Evolutionary conservation across 2,113 vertebrate species (phyloP), one percentile per base, ranked within the genome.

Genomic region (Onychorhynchus coronatus): DNA sequence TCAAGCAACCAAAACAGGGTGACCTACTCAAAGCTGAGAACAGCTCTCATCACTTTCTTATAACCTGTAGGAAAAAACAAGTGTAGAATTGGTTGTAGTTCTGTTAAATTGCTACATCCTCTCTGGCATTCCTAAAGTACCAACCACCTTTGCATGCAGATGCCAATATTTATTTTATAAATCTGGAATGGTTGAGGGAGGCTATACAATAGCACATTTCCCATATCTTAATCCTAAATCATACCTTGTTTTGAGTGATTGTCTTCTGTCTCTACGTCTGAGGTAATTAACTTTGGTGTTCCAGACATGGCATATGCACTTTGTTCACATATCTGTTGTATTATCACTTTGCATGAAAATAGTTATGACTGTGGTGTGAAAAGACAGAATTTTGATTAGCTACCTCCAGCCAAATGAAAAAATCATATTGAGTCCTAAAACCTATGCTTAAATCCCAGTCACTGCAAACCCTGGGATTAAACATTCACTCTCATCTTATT

Each of bases 31-130:
- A 91, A 94, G 47, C 77, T 68, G 39, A 72, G 78, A 91, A 78
- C 31, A 91, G 70, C 66, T 93, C 83, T 95, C 82, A 93, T 58
- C 85, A 85, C 91, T 65, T 93, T 59, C 41, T 94, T 68, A 90
- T 85, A 91, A 68, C 24, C n/a, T 85, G 42, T 35, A 92, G 47
- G 46, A 41, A 93, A 90, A 94, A 88, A 5, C 27, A 91, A 85
- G 59, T 1, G 0, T 37, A 81, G 70, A 77, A 91, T 27, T 74
- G 42, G 72, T 84, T 88, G 46, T 23, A 85, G 49, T 76, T 88
- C 49, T 62, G 28, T 80, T 71, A 85, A 80, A 90, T 18, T 70
- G 46, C 74, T 88, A 65, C 74, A 90, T 56, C 44, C n/a, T 83
- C 53, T 61, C 86, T 83, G 78, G 82, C 58, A 76, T 66, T 75